Percentiles rank a stretch among this genome's conserved stretches.
phyloP scores from a whole-genome alignment of 2,797 vertebrate genomes.

The Eulemur coronatus region DNA sequence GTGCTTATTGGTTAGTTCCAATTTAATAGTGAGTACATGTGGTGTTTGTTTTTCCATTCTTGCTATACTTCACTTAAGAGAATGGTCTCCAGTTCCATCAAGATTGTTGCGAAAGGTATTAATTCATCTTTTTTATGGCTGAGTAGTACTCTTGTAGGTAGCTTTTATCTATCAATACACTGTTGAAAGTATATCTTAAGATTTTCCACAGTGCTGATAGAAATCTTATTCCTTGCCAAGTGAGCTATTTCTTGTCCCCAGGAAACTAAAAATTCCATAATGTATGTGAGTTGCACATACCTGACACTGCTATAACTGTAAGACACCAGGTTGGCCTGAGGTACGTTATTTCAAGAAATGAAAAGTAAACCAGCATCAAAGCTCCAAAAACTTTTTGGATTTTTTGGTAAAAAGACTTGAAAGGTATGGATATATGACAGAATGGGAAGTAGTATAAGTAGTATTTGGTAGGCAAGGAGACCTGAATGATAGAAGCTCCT shows the following conservation, averaged over 20 bases:
- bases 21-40: no score
- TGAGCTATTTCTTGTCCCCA: conserved; percentile 39
- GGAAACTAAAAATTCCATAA: conserved; percentile 57
- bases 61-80: no score
- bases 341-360: conserved; percentile 32
- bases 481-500: neutral
- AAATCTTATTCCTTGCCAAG: conserved; percentile 56
- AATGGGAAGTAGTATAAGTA: neutral
- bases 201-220: conserved; percentile 36
- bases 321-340: neutral
- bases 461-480: neutral
- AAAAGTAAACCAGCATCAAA: conserved; percentile 33
- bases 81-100: no score
- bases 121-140: no score
- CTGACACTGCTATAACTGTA: neutral
- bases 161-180: conserved; percentile 6
- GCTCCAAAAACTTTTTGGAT: neutral
- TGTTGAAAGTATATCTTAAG: neutral
- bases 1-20: no score
- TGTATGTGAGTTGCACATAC: neutral
- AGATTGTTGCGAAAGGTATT: no score
- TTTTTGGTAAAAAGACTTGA: neutral
- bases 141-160: neutral
- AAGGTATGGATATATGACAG: neutral
- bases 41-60: no score